Evolutionary conservation across 1,140 invertebrate species (phyloP).

Genomic region (Antheraea mylitta): DNA sequence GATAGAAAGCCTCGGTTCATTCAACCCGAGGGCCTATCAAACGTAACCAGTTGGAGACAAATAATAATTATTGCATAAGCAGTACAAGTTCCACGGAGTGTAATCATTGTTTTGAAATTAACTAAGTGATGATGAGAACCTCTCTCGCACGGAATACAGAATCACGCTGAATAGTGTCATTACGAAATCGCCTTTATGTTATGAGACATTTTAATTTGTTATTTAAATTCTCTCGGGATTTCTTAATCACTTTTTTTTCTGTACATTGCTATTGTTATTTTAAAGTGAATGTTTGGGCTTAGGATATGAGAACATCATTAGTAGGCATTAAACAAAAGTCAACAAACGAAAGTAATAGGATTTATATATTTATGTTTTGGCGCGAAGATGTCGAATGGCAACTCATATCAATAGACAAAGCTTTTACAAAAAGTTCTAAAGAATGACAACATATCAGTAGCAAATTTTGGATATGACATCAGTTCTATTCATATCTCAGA

Average conservation of each 20-base stretch:
- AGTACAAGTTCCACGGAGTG: not conserved
- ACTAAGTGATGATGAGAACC: slow-evolving; percentile 16
- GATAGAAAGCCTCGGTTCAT: not conserved
- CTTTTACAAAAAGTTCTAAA: too few relatives aligned
- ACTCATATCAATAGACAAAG: not conserved
- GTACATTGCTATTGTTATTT: slow-evolving; percentile 14
- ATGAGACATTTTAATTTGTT: slow-evolving; percentile 8
- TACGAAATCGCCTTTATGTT: slow-evolving; percentile 20
- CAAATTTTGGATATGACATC: not conserved
- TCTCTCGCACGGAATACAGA: not conserved
- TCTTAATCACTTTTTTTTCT: slow-evolving; percentile 11
- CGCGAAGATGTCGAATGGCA: not conserved
- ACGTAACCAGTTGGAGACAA: not conserved
- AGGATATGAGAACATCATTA: not conserved
- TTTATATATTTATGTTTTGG: too few relatives aligned
- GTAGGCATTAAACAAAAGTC: not conserved
- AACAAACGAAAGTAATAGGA: too few relatives aligned
- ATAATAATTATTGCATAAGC: not conserved
- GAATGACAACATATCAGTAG: too few relatives aligned
- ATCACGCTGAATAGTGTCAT: slow-evolving; percentile 9
- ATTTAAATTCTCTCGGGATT: slow-evolving; percentile 8
- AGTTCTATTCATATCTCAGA: too few relatives aligned
- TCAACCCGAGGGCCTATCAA: slow-evolving; percentile 3
- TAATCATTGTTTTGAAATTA: slow-evolving; percentile 16
- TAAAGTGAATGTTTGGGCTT: not conserved